Evolutionary conservation across 2,113 vertebrate species (phyloP), one percentile per base, ranked within the genome.

Genomic region (Halcyon senegalensis): DNA sequence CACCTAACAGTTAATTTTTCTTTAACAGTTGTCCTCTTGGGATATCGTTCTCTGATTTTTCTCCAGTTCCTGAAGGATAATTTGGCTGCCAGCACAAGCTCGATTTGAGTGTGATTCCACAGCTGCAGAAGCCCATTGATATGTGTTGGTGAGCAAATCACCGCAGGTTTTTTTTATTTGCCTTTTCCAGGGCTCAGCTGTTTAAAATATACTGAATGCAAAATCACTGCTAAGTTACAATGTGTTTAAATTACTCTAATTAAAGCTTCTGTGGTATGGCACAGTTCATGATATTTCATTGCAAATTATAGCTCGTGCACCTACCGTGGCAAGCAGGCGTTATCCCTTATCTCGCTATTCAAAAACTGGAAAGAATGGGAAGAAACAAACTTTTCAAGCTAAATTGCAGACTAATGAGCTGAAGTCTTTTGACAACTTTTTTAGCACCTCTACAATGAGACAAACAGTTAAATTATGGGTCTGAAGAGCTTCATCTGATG

Each of bases 171-270:
- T 39, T 27, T 16, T 39, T 39, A 30, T 63, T 39, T 63, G 50
- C 96, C 97, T 97, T 97, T 97, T 63, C 37, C 56, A 93, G 96
- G 94, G 87, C 96, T 98, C 98, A 98, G 97, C 98, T 97, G 95
- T 98, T 98, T 97, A 95, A 98, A 98, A 96, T 88, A 89, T 33
- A 88, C 97, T 98, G 97, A 98, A 98, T 97, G 94, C 96, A 96
- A 97, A 98, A 97, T 97, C 97, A 96, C 87, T 96, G 97, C 95
- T 97, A 96, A 98, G 96, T 96, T 98, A 98, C 97, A 98, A 96
- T 98, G 94, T 97, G 93, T 97, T 97, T 95, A 97, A 98, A 98
- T 97, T 95, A 96, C 94, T 91, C 92, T 97, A 97, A 98, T 98
- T 98, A 98, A 98, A 96, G 96, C 94, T 96, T 97, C 96, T 98